Evolutionary conservation across 2,113 vertebrate genomes (phyloP).

Genomic region (Odocoileus hemionus): DNA sequence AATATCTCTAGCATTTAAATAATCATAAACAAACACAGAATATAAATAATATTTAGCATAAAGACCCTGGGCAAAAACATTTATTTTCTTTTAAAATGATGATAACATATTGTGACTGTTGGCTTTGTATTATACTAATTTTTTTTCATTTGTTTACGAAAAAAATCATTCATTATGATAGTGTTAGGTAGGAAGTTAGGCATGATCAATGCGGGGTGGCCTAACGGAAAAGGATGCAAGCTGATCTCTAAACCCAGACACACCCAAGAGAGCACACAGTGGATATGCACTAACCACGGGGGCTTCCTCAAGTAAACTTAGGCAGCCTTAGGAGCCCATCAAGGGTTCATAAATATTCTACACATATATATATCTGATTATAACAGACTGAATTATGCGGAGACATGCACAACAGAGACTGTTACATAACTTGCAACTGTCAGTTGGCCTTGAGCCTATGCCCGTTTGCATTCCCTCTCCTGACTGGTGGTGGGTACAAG

Average conservation of each 20-base stretch:
- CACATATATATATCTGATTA: neutral
- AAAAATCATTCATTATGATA: neutral
- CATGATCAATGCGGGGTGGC: neutral
- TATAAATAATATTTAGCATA: neutral
- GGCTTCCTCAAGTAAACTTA: neutral
- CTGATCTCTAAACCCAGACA: neutral
- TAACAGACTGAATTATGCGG: neutral
- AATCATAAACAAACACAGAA: neutral
- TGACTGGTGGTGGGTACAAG: neutral
- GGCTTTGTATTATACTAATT: neutral
- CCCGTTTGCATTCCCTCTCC: neutral
- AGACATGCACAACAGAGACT: neutral
- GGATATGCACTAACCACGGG: neutral
- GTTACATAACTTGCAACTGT: neutral
- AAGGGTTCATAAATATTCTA: neutral
- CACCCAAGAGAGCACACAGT: neutral
- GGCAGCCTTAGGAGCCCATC: neutral
- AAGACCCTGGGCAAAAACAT: neutral
- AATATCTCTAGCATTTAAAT: neutral
- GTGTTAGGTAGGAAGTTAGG: neutral
- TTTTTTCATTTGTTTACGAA: neutral
- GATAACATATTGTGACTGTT: neutral
- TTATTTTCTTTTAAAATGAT: conserved; percentile 4
- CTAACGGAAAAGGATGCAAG: neutral
- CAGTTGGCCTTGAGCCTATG: neutral